These are phyloP conservation scores for Ahaetulla prasina DNA, from an alignment of 2,113 vertebrate species.

Conservation along the genomic window DNA sequence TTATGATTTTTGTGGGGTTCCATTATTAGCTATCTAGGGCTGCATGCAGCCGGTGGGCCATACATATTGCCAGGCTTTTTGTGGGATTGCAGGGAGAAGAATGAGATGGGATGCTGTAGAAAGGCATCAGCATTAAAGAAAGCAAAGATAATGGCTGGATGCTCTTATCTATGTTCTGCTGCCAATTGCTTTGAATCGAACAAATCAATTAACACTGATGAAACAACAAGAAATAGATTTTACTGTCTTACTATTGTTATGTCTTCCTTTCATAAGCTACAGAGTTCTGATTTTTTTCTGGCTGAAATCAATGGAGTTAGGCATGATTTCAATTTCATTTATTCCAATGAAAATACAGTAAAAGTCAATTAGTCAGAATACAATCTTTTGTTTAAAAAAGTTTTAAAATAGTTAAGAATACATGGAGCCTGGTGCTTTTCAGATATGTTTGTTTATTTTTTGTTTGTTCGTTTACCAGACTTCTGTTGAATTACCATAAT, in stretches of 20 bases:
- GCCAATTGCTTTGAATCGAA: conserved; percentile 26
- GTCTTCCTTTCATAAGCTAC: background rate
- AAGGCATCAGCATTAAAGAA: background rate
- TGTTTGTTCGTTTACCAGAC: background rate
- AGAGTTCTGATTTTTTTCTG: background rate
- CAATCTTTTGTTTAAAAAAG: background rate
- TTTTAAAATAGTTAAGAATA: background rate
- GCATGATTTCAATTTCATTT: background rate
- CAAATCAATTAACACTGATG: conserved; percentile 30
- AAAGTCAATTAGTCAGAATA: background rate
- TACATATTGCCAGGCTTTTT: background rate
- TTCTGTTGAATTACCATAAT: background rate
- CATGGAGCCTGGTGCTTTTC: background rate
- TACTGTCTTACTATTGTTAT: background rate
- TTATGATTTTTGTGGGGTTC: no score
- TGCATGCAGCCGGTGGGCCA: no score
- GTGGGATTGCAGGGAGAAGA: background rate
- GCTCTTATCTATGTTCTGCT: conserved; percentile 39
- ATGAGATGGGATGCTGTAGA: background rate
- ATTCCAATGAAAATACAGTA: background rate
- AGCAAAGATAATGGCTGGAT: background rate
- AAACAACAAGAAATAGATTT: background rate
- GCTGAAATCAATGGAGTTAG: background rate
- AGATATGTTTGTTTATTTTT: background rate
- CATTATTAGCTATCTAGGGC: no score